Percentiles rank a stretch among this genome's conserved stretches.
Evolutionary conservation across 2,888 invertebrate species (phyloP).

Genomic region (Aphidoletes aphidimyza): DNA sequence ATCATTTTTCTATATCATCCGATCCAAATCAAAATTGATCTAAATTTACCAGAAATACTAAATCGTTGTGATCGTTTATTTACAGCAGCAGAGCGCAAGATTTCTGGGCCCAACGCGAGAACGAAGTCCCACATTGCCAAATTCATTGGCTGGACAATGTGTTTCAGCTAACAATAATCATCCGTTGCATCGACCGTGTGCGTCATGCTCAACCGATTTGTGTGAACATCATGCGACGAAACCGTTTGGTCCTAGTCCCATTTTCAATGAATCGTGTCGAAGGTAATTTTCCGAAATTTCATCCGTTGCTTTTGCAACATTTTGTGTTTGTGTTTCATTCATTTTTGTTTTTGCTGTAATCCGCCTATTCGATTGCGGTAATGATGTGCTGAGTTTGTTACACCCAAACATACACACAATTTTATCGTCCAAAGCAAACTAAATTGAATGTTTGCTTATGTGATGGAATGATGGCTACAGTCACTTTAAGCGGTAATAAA

Average conservation of each 20-base stretch:
- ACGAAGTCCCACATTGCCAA: slow-evolving; percentile 66
- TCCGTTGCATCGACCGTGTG: slow-evolving; percentile 65
- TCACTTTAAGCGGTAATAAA: slow-evolving; percentile 12
- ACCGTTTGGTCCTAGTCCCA: slow-evolving; percentile 63
- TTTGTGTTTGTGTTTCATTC: background rate
- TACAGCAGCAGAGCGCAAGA: slow-evolving; percentile 68
- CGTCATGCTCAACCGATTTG: slow-evolving; percentile 64
- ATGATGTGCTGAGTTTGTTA: too few relatives aligned
- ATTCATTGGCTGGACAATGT: slow-evolving; percentile 63
- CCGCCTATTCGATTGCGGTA: too few relatives aligned
- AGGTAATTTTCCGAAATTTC: slow-evolving; percentile 61
- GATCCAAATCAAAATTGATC: background rate
- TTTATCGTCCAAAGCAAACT: too few relatives aligned
- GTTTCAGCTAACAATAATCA: slow-evolving; percentile 63
- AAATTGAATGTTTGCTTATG: too few relatives aligned
- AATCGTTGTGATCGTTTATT: slow-evolving; percentile 56
- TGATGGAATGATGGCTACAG: background rate
- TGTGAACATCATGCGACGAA: slow-evolving; percentile 64
- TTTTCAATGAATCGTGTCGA: slow-evolving; percentile 65
- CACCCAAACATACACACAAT: too few relatives aligned
- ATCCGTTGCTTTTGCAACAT: too few relatives aligned
- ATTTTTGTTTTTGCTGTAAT: background rate
- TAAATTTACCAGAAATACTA: slow-evolving; percentile 34
- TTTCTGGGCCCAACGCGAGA: slow-evolving; percentile 67
- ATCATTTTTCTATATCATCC: background rate